phyloP scores from a whole-genome alignment of 2,888 invertebrate genomes.

The Nephrotoma flavescens region DNA sequence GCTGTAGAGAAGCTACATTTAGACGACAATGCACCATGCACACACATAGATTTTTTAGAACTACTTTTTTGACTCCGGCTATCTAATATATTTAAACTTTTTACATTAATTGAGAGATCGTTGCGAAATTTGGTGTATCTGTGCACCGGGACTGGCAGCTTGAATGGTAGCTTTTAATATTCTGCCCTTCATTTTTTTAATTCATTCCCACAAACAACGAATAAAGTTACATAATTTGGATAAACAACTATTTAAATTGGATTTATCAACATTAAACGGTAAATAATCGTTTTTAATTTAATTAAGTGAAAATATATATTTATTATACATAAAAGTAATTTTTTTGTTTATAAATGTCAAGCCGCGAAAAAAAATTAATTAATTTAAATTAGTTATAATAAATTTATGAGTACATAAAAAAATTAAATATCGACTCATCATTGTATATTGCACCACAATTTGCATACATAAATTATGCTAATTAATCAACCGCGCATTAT shows the following conservation, averaged over 20 bases:
- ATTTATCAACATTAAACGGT: neutral
- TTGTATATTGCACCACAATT: neutral
- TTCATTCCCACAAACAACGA: too few relatives aligned
- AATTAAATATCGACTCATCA: neutral
- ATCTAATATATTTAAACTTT: too few relatives aligned
- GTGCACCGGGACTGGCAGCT: too few relatives aligned
- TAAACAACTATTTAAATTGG: neutral
- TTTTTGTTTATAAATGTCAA: neutral
- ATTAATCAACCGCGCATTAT: neutral
- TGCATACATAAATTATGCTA: neutral
- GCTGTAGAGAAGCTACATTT: too few relatives aligned
- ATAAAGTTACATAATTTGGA: too few relatives aligned
- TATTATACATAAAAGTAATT: neutral
- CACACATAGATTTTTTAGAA: too few relatives aligned
- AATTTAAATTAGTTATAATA: neutral
- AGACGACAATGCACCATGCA: rapidly evolving
- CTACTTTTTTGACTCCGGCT: too few relatives aligned
- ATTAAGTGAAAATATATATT: neutral
- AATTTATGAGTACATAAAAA: neutral
- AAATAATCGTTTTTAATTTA: neutral
- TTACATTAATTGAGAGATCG: too few relatives aligned
- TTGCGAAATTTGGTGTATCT: too few relatives aligned
- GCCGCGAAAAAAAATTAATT: neutral
- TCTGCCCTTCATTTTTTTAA: too few relatives aligned
- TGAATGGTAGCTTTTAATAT: too few relatives aligned